Percentiles rank a stretch among this genome's conserved stretches.
Evolutionary conservation across 2,113 vertebrate species (phyloP).

Genomic region (Bagarius yarrelli): DNA sequence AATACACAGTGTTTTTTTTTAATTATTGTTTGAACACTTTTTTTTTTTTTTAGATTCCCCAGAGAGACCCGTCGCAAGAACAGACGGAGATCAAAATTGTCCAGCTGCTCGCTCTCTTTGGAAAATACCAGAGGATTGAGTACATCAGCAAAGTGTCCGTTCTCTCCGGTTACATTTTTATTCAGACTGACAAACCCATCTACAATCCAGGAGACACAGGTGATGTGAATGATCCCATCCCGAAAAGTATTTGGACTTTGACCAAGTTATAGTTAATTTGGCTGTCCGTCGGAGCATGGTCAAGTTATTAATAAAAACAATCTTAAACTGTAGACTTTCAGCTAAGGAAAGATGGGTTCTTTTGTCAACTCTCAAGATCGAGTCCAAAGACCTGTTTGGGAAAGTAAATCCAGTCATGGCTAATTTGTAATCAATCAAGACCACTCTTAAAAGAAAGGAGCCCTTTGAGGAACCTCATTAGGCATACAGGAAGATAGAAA

Average conservation of each 20-base stretch:
- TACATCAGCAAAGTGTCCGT: conserved; percentile 60
- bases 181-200: conserved; percentile 74
- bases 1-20: not conserved
- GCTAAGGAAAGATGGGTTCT: too few relatives aligned
- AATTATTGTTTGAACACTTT: not conserved
- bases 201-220: conserved; percentile 71
- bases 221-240: conserved; percentile 34
- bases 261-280: too few relatives aligned
- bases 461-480: too few relatives aligned
- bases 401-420: too few relatives aligned
- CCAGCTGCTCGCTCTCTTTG: conserved; percentile 58
- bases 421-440: too few relatives aligned
- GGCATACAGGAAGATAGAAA: too few relatives aligned
- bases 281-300: not conserved
- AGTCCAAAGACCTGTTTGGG: too few relatives aligned
- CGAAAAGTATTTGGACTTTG: not conserved
- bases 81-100: conserved; percentile 61
- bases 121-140: not conserved
- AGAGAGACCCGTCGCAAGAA: conserved; percentile 30
- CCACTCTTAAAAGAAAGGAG: not conserved
- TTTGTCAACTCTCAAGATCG: too few relatives aligned
- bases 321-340: too few relatives aligned
- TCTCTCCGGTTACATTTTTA: conserved; percentile 71
- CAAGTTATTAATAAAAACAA: too few relatives aligned
- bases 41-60: conserved; percentile 58